phyloP scores from a whole-genome alignment of 2,888 invertebrate species.

The Epinotia brunnichana region DNA sequence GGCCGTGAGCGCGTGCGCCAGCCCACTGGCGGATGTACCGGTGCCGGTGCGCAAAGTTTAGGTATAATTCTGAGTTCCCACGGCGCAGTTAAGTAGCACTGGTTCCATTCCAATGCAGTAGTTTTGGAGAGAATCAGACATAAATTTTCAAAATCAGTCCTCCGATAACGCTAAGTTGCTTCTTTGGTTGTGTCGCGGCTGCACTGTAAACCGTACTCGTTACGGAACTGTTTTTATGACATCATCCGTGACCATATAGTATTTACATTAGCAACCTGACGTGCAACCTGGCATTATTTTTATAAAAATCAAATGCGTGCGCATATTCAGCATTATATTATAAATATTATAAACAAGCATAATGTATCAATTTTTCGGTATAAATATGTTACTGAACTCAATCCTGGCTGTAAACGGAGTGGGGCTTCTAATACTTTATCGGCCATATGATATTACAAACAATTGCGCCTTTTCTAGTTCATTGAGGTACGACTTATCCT shows the following conservation, averaged over 20 bases:
- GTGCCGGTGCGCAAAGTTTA: no score
- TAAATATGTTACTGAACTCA: slow-evolving; percentile 21
- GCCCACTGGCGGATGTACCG: no score
- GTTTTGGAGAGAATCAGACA: no score
- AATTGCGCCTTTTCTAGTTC: slow-evolving; percentile 65
- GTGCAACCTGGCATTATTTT: neutral
- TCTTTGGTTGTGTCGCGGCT: no score
- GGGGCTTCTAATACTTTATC: slow-evolving; percentile 67
- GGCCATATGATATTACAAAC: slow-evolving; percentile 66
- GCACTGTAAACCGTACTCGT: no score
- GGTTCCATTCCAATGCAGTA: no score
- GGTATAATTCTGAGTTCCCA: no score
- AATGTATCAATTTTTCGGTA: slow-evolving; percentile 13
- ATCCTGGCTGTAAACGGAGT: slow-evolving; percentile 46
- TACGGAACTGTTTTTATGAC: neutral
- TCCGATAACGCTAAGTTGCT: no score
- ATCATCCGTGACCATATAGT: slow-evolving; percentile 16
- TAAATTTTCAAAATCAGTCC: no score
- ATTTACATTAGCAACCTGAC: neutral
- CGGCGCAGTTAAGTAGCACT: no score
- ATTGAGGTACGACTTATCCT: slow-evolving; percentile 70
- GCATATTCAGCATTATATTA: neutral
- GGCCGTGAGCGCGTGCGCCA: no score
- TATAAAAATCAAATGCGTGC: neutral
- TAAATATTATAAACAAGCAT: neutral